These are phyloP conservation scores for Pseudoips prasinana DNA, from an alignment of 2,888 invertebrate species.

Conservation along the genomic window DNA sequence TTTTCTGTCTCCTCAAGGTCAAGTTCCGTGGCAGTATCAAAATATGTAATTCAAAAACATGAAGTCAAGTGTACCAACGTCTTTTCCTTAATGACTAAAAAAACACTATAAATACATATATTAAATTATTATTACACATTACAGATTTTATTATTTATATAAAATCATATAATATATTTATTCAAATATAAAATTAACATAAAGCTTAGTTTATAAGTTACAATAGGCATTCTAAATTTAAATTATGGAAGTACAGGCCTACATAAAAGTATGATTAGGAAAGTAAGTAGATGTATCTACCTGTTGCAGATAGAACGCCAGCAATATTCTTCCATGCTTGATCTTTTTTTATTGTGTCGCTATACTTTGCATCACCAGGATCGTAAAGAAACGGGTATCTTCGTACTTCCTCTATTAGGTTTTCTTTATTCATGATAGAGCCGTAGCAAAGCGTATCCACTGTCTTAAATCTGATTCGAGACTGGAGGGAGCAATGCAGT, in stretches of 20 bases:
- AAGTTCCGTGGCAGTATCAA: constrained; percentile 6
- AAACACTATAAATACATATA: too few relatives aligned
- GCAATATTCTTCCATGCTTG: constrained; percentile 3
- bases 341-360: constrained; percentile 6
- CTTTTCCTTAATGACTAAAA: constrained; percentile 1
- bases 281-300: constrained; percentile 2
- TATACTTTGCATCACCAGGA: constrained; percentile 6
- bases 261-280: constrained; percentile 4
- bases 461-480: constrained; percentile 4
- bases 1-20: constrained; percentile 7
- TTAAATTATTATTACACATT: constrained; percentile 3
- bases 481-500: background rate
- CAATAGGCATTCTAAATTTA: constrained; percentile 1
- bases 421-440: constrained; percentile 8
- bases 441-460: constrained; percentile 3
- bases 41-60: constrained; percentile 6
- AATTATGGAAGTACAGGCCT: constrained; percentile 3
- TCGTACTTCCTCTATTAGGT: constrained; percentile 8
- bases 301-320: background rate
- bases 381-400: constrained; percentile 8
- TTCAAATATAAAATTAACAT: constrained; percentile 2
- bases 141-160: constrained; percentile 5
- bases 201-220: too few relatives aligned
- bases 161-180: constrained; percentile 4
- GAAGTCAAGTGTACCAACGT: constrained; percentile 4